These are phyloP conservation scores for Hycleus phaleratus DNA, from an alignment of 1,140 invertebrate species.

Conservation along the genomic window DNA sequence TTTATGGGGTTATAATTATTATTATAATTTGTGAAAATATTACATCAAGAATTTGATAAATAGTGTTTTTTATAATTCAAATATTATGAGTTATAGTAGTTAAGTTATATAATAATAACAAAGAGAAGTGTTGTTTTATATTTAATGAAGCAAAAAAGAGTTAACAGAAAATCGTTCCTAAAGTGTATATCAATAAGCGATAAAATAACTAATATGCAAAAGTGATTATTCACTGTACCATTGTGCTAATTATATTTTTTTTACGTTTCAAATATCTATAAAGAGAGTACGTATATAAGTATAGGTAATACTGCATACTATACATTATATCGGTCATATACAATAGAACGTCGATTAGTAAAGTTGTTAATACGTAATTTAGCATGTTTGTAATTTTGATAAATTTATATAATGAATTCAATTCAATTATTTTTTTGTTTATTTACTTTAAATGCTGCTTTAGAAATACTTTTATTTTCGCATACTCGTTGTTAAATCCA, in stretches of 20 bases:
- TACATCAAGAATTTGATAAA: conserved; percentile 4
- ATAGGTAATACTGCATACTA: too few relatives aligned
- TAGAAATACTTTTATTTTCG: too few relatives aligned
- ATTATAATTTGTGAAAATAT: conserved; percentile 20
- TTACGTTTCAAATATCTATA: not conserved
- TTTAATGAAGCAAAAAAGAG: not conserved
- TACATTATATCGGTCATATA: too few relatives aligned
- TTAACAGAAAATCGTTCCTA: conserved; percentile 22
- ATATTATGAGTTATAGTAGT: too few relatives aligned
- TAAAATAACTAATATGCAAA: not conserved
- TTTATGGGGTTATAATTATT: conserved; percentile 29
- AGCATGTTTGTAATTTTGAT: too few relatives aligned
- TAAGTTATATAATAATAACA: not conserved
- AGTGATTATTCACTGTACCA: conserved; percentile 8
- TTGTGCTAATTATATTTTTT: conserved; percentile 12
- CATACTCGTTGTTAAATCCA: too few relatives aligned
- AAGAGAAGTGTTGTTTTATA: conserved; percentile 16
- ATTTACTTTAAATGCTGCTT: too few relatives aligned
- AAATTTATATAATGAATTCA: too few relatives aligned
- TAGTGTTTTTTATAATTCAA: conserved; percentile 3
- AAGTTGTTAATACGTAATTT: too few relatives aligned
- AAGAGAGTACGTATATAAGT: too few relatives aligned
- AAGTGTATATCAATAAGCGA: conserved; percentile 16
- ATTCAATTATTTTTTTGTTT: too few relatives aligned
- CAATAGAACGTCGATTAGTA: conserved; percentile 3